Evolutionary conservation across 2,113 vertebrate species (phyloP).

Genomic region (Micromys minutus): DNA sequence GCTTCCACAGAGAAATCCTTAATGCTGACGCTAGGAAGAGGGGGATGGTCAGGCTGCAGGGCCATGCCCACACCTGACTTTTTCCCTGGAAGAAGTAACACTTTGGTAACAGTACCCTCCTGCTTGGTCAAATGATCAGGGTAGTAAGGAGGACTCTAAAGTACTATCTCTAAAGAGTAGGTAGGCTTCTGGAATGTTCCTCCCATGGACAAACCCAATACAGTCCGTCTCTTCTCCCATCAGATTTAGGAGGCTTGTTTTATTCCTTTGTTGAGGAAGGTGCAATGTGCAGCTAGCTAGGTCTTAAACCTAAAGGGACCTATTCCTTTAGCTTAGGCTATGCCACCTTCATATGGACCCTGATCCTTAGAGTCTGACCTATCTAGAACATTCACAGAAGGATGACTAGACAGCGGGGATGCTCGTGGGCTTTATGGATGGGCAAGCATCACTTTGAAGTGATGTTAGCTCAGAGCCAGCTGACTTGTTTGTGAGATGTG

Average conservation of each 20-base stretch:
- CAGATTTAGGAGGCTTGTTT: not conserved
- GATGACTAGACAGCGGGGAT: too few relatives aligned
- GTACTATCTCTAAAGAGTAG: not conserved
- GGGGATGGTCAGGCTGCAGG: not conserved
- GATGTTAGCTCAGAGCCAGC: not conserved
- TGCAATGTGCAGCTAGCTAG: not conserved
- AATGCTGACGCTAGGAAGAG: too few relatives aligned
- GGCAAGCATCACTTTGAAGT: not conserved
- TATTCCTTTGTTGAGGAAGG: not conserved
- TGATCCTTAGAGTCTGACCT: rapidly evolving
- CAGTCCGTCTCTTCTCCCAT: not conserved
- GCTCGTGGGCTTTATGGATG: not conserved
- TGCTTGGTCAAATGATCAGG: rapidly evolving
- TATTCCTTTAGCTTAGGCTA: not conserved
- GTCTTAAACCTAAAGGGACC: not conserved
- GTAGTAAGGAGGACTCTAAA: not conserved
- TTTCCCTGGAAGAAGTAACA: not conserved
- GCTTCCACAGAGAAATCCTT: not conserved
- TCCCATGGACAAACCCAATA: not conserved
- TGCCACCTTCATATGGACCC: rapidly evolving
- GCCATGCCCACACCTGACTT: not conserved
- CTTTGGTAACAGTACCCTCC: not conserved
- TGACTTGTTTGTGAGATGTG: not conserved
- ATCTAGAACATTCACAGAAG: not conserved
- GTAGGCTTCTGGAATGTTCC: not conserved